phyloP scores from a whole-genome alignment of 92 coral and sea anemone species.

The Isaurus tuberculatus region DNA sequence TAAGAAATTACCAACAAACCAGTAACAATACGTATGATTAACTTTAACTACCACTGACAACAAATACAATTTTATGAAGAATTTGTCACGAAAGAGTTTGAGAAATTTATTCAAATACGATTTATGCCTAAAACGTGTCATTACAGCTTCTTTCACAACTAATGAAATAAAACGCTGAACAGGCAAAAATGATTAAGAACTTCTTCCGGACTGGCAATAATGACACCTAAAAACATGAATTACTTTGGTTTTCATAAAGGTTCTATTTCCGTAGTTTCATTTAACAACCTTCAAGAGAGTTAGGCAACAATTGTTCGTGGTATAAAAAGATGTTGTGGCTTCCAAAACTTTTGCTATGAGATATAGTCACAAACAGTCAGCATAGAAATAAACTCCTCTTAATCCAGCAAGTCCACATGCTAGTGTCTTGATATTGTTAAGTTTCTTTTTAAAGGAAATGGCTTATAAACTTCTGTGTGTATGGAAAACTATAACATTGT shows the following conservation, averaged over 20 bases:
- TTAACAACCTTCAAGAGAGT: neutral
- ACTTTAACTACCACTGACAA: neutral
- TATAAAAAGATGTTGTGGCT: neutral
- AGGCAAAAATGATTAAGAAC: neutral
- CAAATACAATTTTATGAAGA: neutral
- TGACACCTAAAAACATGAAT: slow-evolving; percentile 17
- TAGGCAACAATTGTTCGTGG: neutral
- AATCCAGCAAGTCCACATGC: neutral
- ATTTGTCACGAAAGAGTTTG: neutral
- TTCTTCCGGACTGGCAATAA: neutral
- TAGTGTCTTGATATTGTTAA: neutral
- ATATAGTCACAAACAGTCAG: neutral
- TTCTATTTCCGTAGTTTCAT: slow-evolving; percentile 28
- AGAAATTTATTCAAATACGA: neutral
- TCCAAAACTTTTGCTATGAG: neutral
- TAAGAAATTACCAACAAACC: neutral
- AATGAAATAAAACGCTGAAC: neutral
- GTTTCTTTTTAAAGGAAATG: neutral
- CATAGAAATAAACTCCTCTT: neutral
- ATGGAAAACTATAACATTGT: neutral
- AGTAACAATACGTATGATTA: slow-evolving; percentile 11
- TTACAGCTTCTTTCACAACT: neutral
- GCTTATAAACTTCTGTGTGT: neutral
- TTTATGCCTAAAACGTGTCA: neutral
- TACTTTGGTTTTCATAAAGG: slow-evolving; percentile 14